Conservation (phyloP, 2,113 vertebrate species). For the Oryzias melastigma region DNA sequence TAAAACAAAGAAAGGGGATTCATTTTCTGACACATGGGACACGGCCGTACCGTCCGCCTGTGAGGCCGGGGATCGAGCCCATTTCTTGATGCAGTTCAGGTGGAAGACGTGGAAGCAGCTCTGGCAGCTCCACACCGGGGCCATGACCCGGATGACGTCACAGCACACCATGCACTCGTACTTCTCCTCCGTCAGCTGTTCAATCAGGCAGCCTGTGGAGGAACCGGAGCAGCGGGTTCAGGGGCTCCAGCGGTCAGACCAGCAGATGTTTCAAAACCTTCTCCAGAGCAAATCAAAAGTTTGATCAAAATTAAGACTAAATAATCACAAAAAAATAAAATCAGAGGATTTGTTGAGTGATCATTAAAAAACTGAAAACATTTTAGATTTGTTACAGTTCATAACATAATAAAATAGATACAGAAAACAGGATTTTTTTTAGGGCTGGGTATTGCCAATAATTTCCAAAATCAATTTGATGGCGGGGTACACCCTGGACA, state of each 20-base stretch:
- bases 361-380: too few species aligned
- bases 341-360: too few species aligned
- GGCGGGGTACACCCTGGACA: too few species aligned
- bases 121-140: constrained; percentile 95
- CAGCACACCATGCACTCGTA: constrained; percentile 99
- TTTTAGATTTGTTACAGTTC: too few species aligned
- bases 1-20: too few species aligned
- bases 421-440: too few species aligned
- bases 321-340: too few species aligned
- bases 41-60: constrained; percentile 86
- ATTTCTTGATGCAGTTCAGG: constrained; percentile 96
- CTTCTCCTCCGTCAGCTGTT: constrained; percentile 94
- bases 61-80: constrained; percentile 94
- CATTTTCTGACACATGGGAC: not conserved
- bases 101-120: constrained; percentile 98
- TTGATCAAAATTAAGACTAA: too few species aligned
- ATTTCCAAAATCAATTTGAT: too few species aligned
- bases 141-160: constrained; percentile 86
- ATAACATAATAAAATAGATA: too few species aligned
- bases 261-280: not conserved
- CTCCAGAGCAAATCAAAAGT: not conserved
- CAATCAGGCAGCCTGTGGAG: constrained; percentile 87
- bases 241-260: not conserved
- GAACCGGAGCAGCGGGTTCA: constrained; percentile 7
- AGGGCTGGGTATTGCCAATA: too few species aligned